Percentiles rank a stretch among this genome's conserved stretches.
Conservation (phyloP, 2,888 invertebrate genomes). For the Cryptosula pallasiana region DNA sequence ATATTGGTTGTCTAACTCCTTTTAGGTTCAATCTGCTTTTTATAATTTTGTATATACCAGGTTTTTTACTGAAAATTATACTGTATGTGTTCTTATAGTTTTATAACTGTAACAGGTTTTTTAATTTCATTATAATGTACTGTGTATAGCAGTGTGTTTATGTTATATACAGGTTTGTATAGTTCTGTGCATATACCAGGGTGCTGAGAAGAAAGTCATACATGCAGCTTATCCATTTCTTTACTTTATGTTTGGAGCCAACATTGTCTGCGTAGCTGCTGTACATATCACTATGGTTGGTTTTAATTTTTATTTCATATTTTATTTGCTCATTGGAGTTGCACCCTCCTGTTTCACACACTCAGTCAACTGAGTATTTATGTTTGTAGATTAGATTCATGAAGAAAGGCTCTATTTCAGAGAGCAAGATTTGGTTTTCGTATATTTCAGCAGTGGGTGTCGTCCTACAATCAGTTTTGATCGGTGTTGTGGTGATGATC, state of each 20-base stretch:
- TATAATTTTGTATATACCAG: too few species aligned
- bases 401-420: constrained; percentile 5
- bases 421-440: constrained; percentile 1
- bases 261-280: background rate
- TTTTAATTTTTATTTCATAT: background rate
- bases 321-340: background rate
- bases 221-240: background rate
- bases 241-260: constrained; percentile 10
- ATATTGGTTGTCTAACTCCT: too few species aligned
- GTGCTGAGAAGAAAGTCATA: background rate
- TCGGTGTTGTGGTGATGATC: background rate
- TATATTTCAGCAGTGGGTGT: background rate
- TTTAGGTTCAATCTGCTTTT: too few species aligned
- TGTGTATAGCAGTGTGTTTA: too few species aligned
- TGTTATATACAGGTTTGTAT: background rate
- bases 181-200: background rate
- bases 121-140: too few species aligned
- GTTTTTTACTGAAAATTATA: too few species aligned
- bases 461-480: constrained; percentile 1
- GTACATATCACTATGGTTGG: constrained; percentile 3
- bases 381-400: constrained; percentile 9
- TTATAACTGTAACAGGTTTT: too few species aligned
- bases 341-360: background rate
- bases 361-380: background rate
- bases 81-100: too few species aligned